Evolutionary conservation across 2,113 vertebrate species (phyloP).

Genomic region (Sinosuthora webbiana): DNA sequence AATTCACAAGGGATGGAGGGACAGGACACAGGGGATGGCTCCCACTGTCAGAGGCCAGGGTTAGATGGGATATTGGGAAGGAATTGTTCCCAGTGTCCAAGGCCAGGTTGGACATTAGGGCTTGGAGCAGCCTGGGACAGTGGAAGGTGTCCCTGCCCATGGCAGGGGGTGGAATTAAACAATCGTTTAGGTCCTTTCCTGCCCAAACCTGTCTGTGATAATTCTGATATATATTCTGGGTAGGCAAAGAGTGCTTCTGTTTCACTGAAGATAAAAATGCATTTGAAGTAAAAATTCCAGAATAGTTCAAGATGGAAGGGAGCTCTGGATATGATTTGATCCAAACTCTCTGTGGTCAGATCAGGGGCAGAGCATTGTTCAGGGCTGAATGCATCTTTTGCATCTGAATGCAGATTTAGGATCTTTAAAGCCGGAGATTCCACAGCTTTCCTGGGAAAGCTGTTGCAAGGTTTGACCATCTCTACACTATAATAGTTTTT

Average conservation of each 20-base stretch:
- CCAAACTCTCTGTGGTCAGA: background rate
- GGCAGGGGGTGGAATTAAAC: accelerated
- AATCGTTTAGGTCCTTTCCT: background rate
- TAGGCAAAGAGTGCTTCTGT: background rate
- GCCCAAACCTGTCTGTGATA: background rate
- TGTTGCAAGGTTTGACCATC: background rate
- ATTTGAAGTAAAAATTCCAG: background rate
- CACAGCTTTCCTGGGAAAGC: background rate
- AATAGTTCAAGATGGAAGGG: background rate
- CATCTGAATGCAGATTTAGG: background rate
- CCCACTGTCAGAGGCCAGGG: background rate
- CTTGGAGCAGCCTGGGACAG: background rate
- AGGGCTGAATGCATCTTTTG: background rate
- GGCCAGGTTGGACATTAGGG: background rate
- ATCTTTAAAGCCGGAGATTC: background rate
- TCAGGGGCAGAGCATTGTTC: background rate
- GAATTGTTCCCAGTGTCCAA: background rate
- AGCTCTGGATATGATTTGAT: background rate
- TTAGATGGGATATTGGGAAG: accelerated
- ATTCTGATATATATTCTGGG: background rate
- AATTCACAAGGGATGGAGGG: background rate
- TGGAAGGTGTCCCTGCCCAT: background rate
- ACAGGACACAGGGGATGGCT: background rate
- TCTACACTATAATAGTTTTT: background rate
- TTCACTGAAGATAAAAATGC: background rate